These are phyloP conservation scores for Atta texana DNA, from an alignment of 1,140 invertebrate species.

Conservation along the genomic window DNA sequence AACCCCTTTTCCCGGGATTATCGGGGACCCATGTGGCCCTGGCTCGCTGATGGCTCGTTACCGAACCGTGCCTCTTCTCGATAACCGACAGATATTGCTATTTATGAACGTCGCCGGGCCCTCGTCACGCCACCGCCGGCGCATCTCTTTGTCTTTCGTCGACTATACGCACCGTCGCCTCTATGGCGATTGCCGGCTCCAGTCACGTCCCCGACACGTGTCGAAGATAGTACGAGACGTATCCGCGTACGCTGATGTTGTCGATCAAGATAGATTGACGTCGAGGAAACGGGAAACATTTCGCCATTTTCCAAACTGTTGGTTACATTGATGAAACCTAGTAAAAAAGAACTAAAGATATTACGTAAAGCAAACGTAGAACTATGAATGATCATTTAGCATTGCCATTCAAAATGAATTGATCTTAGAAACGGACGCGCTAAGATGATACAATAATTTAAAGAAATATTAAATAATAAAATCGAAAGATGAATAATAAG, in stretches of 20 bases:
- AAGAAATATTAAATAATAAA: neutral
- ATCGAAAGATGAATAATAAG: neutral
- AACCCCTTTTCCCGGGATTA: constrained; percentile 82
- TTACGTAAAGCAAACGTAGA: neutral
- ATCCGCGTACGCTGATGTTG: constrained; percentile 25
- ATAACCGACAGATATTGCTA: constrained; percentile 85
- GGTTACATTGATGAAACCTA: neutral
- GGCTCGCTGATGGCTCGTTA: constrained; percentile 85
- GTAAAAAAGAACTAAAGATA: constrained; percentile 1
- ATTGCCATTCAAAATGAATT: no score
- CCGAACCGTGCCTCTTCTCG: constrained; percentile 79
- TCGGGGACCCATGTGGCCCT: constrained; percentile 84
- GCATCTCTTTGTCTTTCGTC: constrained; percentile 64
- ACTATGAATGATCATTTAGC: no score
- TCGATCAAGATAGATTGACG: constrained; percentile 25
- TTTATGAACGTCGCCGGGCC: constrained; percentile 81
- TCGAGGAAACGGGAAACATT: constrained; percentile 34
- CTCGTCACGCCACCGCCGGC: constrained; percentile 57
- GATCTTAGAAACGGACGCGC: neutral
- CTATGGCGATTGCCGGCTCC: constrained; percentile 48
- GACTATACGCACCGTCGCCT: constrained; percentile 36
- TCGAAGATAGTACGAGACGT: constrained; percentile 56
- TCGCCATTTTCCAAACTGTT: constrained; percentile 39
- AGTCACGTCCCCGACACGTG: constrained; percentile 71
- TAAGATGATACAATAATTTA: neutral